Conservation (phyloP, 2,113 vertebrate species). For the Zootoca vivipara region DNA sequence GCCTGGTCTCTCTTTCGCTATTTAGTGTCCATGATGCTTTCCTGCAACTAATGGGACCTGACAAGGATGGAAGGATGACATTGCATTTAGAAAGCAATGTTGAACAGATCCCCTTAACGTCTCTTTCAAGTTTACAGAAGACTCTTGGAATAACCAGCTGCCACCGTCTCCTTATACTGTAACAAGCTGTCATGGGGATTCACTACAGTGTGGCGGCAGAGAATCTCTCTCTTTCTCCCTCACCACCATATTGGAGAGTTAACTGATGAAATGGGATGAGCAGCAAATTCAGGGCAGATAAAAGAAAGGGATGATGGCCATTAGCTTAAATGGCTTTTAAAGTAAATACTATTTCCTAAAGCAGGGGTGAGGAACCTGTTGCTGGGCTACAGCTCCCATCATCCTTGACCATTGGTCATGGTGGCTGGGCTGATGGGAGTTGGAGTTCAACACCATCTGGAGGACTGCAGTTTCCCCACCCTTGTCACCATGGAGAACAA, state of each 20-base stretch:
- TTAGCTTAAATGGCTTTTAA: not conserved
- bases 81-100: slow-evolving; percentile 40
- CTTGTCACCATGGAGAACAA: not conserved
- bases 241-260: not conserved
- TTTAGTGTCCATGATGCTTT: not conserved
- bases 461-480: no score
- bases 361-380: no score
- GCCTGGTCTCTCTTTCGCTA: slow-evolving; percentile 9
- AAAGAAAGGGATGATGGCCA: not conserved
- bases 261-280: not conserved
- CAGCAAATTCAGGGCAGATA: not conserved
- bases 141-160: slow-evolving; percentile 39
- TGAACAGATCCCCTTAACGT: slow-evolving; percentile 14
- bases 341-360: not conserved
- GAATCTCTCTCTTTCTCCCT: not conserved
- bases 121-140: slow-evolving; percentile 33
- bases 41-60: slow-evolving; percentile 51
- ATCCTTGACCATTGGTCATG: no score
- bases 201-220: not conserved
- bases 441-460: no score
- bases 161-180: slow-evolving; percentile 20
- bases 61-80: slow-evolving; percentile 61
- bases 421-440: no score
- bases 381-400: no score
- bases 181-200: slow-evolving; percentile 14